A percentile compares a stretch with the other conserved stretches of the same genome.
phyloP scores from a whole-genome alignment of 2,888 invertebrate genomes.

The Archips xylosteana region DNA sequence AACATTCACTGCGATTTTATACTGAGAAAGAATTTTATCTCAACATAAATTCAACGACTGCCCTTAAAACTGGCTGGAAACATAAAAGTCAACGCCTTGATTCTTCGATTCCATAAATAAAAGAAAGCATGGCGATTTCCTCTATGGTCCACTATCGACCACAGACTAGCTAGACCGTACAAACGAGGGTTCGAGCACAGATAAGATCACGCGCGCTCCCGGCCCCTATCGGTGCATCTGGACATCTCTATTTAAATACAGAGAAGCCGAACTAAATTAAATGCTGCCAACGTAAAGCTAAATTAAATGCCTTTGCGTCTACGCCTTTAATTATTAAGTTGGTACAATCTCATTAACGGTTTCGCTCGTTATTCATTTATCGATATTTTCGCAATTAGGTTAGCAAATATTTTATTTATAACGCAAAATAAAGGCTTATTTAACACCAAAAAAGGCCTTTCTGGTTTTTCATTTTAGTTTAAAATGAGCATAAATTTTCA shows the following conservation, averaged over 20 bases:
- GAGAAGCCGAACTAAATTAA: conserved; percentile 60
- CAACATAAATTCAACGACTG: background rate
- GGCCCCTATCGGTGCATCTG: conserved; percentile 70
- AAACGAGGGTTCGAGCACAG: conserved; percentile 51
- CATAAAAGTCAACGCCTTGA: conserved; percentile 6
- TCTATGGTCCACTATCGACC: conserved; percentile 26
- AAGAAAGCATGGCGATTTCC: conserved; percentile 34
- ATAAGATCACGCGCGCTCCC: conserved; percentile 70
- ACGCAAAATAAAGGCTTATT: too few relatives aligned
- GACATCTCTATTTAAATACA: conserved; percentile 81
- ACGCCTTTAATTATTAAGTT: conserved; percentile 26
- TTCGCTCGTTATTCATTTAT: background rate
- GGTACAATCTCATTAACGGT: conserved; percentile 22
- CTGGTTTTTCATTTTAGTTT: too few relatives aligned
- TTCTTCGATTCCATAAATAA: conserved; percentile 13
- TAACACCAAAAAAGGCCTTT: too few relatives aligned
- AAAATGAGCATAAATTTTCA: too few relatives aligned
- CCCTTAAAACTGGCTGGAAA: conserved; percentile 1
- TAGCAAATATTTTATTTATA: background rate
- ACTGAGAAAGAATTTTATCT: background rate
- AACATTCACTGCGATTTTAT: conserved; percentile 3
- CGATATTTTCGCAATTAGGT: background rate
- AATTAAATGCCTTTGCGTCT: conserved; percentile 53
- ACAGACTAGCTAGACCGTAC: conserved; percentile 44
- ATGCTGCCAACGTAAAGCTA: conserved; percentile 48